Evolutionary conservation across 2,797 vertebrate species (phyloP), one percentile per base, ranked within the genome.

Genomic region (Florisuga fusca): DNA sequence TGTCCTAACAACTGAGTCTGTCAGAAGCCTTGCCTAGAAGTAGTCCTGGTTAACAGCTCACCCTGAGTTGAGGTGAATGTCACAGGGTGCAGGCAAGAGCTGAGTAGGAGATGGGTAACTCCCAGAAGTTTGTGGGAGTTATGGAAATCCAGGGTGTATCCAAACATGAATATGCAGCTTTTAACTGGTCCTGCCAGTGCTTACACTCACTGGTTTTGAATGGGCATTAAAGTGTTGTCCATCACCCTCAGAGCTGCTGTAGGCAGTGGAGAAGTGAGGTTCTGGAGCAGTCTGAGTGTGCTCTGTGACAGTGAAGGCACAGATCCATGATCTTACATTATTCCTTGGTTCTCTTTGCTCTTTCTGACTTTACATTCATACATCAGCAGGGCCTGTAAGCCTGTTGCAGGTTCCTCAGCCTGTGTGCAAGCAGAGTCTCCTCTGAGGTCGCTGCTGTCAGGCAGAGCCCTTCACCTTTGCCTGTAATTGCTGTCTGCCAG

Each of bases 191-290:
- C 50, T 43, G 71, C 25, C 23, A 20, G 25, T 33, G 57, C n/a
- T 36, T 58, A 36, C 7, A 1, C 21, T 29, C 0, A 2, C 16
- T 63, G 43, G 3, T 69, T 71, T 53, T 29, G 46, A 58, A 58
- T 14, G 51, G 43, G 45, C 6, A 14, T 45, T 36, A 19, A 43
- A 16, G 27, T 77, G 64, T n/a, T 63, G 83, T 51, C 64, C 9
- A 3, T 22, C 26, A 1, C 43, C 22, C 8, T 34, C 1, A 3
- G 31, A 55, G 31, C 48, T 22, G 23, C 38, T 34, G 66, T 33
- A 66, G 58, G 7, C 33, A 53, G 58, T 15, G 25, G 80, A 61
- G 80, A 78, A 48, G 54, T 7, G 3, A 41, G 80, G 77, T 89
- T 31, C 38, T 66, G 38, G 67, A 31, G 38, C 1, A 61, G 46